These are phyloP conservation scores for Agapornis canus DNA, from an alignment of 2,797 vertebrate species.

Conservation along the genomic window DNA sequence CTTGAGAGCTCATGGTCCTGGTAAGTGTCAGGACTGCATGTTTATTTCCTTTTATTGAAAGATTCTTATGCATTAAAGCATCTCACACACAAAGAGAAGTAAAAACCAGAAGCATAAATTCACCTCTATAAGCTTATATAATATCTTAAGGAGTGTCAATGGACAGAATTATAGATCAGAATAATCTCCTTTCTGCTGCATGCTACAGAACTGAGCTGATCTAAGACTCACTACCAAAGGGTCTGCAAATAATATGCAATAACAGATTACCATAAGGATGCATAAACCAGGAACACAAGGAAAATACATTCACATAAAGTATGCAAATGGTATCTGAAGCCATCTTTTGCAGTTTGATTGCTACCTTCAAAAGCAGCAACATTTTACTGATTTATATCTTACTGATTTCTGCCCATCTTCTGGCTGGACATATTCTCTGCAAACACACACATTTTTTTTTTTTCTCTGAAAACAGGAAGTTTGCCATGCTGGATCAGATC, in stretches of 20 bases:
- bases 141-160: not conserved
- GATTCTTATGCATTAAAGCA: not conserved
- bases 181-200: not conserved
- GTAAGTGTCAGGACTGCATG: fast-evolving
- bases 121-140: not conserved
- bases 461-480: not conserved
- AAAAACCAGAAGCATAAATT: not conserved
- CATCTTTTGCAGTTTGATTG: not conserved
- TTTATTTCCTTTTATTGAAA: not conserved
- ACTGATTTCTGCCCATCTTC: not conserved
- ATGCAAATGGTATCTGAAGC: not conserved
- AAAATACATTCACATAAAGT: not conserved
- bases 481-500: not conserved
- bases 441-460: not conserved
- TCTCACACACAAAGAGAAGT: not conserved
- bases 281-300: not conserved
- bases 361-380: not conserved
- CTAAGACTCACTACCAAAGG: not conserved
- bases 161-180: constrained; percentile 37
- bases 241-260: constrained; percentile 16
- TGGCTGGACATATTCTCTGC: not conserved
- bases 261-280: not conserved
- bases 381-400: not conserved
- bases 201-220: constrained; percentile 1
- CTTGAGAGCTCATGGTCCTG: not conserved